Conservation (phyloP, 2,797 vertebrate genomes). For the Podarcis lilfordi region DNA sequence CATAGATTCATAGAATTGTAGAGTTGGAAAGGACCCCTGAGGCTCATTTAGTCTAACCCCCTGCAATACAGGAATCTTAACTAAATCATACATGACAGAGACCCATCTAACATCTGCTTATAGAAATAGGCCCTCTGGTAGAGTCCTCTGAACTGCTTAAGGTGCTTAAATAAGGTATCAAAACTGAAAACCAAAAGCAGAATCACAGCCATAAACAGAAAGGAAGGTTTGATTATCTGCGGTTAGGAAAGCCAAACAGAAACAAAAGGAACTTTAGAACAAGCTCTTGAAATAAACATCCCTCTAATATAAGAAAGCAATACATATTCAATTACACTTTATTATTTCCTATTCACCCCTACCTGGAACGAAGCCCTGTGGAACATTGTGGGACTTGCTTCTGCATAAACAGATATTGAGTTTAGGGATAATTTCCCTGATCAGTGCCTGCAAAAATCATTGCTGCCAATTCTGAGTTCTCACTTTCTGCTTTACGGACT, state of each 20-base stretch:
- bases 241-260: neutral
- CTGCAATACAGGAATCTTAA: too few relatives aligned
- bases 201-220: neutral
- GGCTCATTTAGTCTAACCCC: too few relatives aligned
- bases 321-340: neutral
- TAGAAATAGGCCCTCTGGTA: neutral
- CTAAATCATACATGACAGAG: too few relatives aligned
- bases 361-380: neutral
- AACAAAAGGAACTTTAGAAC: neutral
- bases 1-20: too few relatives aligned
- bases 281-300: neutral
- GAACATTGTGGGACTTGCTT: neutral
- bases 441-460: neutral
- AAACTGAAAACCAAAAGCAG: neutral
- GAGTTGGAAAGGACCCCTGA: too few relatives aligned
- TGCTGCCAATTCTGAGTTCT: neutral
- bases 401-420: neutral
- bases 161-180: neutral
- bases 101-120: too few relatives aligned
- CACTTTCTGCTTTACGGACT: neutral
- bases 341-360: neutral
- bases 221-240: neutral
- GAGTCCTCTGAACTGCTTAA: neutral
- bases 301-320: neutral
- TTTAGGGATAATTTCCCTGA: neutral